Percentiles rank a stretch among this genome's conserved stretches.
Conservation (phyloP, 2,113 vertebrate species). For the Thamnophis sirtalis region DNA sequence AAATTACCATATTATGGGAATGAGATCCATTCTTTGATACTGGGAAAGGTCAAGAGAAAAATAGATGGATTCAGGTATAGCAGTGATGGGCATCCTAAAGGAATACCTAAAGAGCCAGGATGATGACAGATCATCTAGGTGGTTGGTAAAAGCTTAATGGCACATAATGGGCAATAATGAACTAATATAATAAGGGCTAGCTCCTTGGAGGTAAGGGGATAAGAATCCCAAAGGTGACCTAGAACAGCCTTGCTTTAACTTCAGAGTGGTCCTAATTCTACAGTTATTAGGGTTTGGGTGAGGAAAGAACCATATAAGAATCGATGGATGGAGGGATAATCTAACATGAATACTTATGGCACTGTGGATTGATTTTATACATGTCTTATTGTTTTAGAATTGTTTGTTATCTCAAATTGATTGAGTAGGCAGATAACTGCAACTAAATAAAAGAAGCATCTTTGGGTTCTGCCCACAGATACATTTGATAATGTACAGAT, state of each 20-base stretch:
- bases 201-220: not conserved
- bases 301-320: not conserved
- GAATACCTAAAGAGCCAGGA: not conserved
- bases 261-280: not conserved
- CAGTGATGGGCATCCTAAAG: not conserved
- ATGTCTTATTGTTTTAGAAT: not conserved
- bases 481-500: not conserved
- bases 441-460: not conserved
- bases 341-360: not conserved
- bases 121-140: not conserved
- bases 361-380: not conserved
- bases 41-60: not conserved
- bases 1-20: not conserved
- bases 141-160: not conserved
- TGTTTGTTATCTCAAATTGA: not conserved
- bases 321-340: not conserved
- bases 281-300: not conserved
- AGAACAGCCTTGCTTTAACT: not conserved
- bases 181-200: not conserved
- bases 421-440: not conserved
- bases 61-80: not conserved
- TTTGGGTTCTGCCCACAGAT: not conserved
- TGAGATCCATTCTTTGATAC: not conserved
- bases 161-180: not conserved
- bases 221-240: not conserved